Evolutionary conservation across 2,797 vertebrate genomes (phyloP), one percentile per base, ranked within the genome.

Genomic region (Helostoma temminkii): DNA sequence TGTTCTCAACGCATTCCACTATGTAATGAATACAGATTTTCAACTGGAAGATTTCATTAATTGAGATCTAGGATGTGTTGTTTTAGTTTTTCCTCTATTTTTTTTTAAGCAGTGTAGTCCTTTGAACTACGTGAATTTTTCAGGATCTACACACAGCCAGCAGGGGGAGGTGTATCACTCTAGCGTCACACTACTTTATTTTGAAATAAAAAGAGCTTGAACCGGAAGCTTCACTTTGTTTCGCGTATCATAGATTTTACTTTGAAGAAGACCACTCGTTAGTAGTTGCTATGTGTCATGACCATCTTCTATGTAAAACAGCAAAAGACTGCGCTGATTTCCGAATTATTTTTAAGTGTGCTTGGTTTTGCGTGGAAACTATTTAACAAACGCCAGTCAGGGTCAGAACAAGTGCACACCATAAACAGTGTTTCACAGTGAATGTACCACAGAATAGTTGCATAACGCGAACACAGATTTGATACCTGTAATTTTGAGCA

Each of bases 151-250:
- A 47, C 32, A 14, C 2, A 9, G 30, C 50, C 81, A 69, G 21
- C 22, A 50, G 71, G 45, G 21, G 59, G 78, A 0, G 69, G 28
- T 78, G n/a, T 42, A n/a, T 1, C 14, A 2, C 4, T 0, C 2
- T 16, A 2, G 5, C 1, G 2, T 5, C 5, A 14, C n/a, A 11
- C 6, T 2, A 36, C 1, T 64, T 63, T 69, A 62, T 73, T 79
- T 59, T 64, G 30, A 65, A 67, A 59, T 66, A 28, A 50, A 6
- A 19, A 21, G 3, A 42, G 16, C 0, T 9, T 36, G 66, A 73
- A 66, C 88, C 88, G 87, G 88, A 91, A 86, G 78, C 18, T 43
- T 32, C 66, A 42, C 34, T 0, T 0, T 22, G 0, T 0, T 25
- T 10, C 10, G 19, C 19, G 6, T 4, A 22, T 16, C 78, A 65